Conservation (phyloP, 2,888 invertebrate species). For the Cabera pusaria region DNA sequence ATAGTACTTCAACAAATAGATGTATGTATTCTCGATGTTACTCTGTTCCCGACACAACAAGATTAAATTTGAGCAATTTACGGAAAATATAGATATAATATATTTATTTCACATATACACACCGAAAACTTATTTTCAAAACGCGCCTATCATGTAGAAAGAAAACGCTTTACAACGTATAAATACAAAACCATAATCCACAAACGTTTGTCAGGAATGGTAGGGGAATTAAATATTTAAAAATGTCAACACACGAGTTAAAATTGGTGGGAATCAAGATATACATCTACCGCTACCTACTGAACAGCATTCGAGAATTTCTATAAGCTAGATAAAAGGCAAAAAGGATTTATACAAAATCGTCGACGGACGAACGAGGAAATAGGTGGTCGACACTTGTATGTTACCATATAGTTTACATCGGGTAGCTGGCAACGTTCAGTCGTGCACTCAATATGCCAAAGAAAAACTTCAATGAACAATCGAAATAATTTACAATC, state of each 20-base stretch:
- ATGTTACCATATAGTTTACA: no score
- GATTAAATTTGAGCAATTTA: slow-evolving; percentile 33
- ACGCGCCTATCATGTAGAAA: slow-evolving; percentile 16
- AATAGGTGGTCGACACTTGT: no score
- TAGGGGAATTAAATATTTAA: slow-evolving; percentile 18
- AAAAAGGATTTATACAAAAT: no score
- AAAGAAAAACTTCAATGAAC: no score
- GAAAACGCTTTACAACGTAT: slow-evolving; percentile 19
- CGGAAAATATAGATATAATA: slow-evolving; percentile 25
- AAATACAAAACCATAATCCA: slow-evolving; percentile 9
- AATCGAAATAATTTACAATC: no score
- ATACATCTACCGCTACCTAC: slow-evolving; percentile 25
- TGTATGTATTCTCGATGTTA: slow-evolving; percentile 18
- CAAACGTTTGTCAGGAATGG: slow-evolving; percentile 19
- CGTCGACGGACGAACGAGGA: no score
- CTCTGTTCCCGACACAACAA: slow-evolving; percentile 28
- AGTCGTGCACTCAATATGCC: no score
- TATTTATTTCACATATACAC: slow-evolving; percentile 15
- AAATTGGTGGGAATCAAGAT: slow-evolving; percentile 27
- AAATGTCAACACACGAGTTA: slow-evolving; percentile 20
- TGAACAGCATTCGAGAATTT: slow-evolving; percentile 20
- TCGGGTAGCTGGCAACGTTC: no score
- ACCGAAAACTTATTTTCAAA: slow-evolving; percentile 15
- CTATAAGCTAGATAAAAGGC: slow-evolving; percentile 29
- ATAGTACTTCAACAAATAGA: neutral